Base-by-base conservation (phyloP, 2,888 invertebrate genomes). In the Biston stratarius region DNA sequence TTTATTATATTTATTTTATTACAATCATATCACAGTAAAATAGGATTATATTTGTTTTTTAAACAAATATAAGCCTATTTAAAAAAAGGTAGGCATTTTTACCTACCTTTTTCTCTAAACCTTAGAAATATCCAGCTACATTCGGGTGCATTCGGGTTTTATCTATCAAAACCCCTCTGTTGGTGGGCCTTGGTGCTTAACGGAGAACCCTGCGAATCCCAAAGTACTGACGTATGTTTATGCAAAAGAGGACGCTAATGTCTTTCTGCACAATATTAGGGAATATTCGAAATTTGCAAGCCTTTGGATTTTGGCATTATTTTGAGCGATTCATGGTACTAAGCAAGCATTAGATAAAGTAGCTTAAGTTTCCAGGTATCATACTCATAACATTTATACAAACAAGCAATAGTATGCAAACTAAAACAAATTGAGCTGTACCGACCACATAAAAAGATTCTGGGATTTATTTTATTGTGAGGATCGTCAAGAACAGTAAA, bases 201-300 rank as follows among this genome's bases (percentile, higher is more conserved):
- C 38, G 38, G 38, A 6, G 6, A 38, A 6, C 9, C 38, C 38
- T 8, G 38, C 8, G 6, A 38, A 6, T 38, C 14, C 67, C 49
- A 58, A 65, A 69, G 60, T 40, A 63, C 59, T 69, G 66, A 71
- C 51, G 63, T 59, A 69, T 55, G 53, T 57, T 57, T 66, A 57
- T 67, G 70, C 64, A 69, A 74, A 72, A 56, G 64, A 61, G 65
- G 63, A 59, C 52, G 59, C 56, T 61, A 59, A 65, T 59, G 52
- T 44, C 42, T 63, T 55, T 51, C 34, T 60, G 60, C 57, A 58
- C 52, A 58, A 70, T 64, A 67, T 69, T 63, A 64, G 52, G 63
- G 68, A 58, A 70, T 71, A 64, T 67, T 69, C 53, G 62, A 64
- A 70, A 73, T 71, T 73, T 71, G 57, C 45, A 45, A 44, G 61